Evolutionary conservation across 2,113 vertebrate genomes (phyloP), one percentile per base, ranked within the genome.

Genomic region (Nyctereutes procyonoides): DNA sequence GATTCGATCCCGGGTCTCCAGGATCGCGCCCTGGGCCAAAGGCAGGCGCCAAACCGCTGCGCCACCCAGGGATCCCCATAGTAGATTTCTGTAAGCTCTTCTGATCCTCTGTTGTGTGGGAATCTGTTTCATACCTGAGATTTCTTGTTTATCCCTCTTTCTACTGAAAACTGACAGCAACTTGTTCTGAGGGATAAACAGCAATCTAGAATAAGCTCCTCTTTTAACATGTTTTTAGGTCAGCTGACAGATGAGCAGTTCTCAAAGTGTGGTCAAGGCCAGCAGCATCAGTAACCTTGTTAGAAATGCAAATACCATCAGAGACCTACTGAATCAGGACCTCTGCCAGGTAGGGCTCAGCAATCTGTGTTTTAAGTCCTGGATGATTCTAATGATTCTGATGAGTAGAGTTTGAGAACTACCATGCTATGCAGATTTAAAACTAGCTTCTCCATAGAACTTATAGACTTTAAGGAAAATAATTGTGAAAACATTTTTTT

Each of bases 271-370:
- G 10, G 15, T n/a, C 35, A 28, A 32, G 48, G 56, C 16, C 20
- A 28, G 1, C 22, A 43, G 3, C 26, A 38, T 30, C 38, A 32
- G 38, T n/a, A 20, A 88, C 85, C 24, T 73, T 19, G 12, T 8
- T 69, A 48, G 79, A 96, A 96, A 90, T 43, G 30, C 24, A 83
- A 35, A 71, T 76, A 32, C 56, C 3, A 80, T 48, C 9, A 10
- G 43, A 94, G 51, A 87, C 26, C 48, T 53, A 51, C 19, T 28
- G 2, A 79, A 69, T 81, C 30, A 62, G 56, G 76, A 63, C 38
- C 56, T 84, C 16, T 92, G 20, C 13, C 4, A 5, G 3, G 0
- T 0, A 32, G 11, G 51, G 2, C n/a, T 30, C 3, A n/a, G 30
- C 14, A 24, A 22, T n/a, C 13, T 81, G 28, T 65, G 35, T 63